Conservation (phyloP, 2,797 vertebrate species). For the Falco berigora region DNA sequence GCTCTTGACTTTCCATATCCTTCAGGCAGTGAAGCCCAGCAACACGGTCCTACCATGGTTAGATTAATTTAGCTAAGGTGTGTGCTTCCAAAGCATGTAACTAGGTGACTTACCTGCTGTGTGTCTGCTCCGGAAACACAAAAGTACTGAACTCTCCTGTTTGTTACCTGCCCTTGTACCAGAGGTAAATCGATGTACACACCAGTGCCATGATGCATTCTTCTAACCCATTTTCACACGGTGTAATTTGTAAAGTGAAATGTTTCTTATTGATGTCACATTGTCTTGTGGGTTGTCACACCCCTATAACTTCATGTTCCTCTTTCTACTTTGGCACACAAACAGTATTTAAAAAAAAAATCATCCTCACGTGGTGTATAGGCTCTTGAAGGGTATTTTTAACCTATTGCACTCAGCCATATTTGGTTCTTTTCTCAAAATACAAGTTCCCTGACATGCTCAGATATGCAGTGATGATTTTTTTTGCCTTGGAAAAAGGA, state of each 20-base stretch:
- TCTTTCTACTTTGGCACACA: not conserved
- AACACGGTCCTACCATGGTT: not conserved
- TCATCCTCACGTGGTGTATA: not conserved
- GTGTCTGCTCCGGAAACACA: not conserved
- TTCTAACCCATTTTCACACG: not conserved
- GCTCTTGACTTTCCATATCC: not conserved
- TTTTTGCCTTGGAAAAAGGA: not conserved
- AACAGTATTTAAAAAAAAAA: not conserved
- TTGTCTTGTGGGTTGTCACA: not conserved
- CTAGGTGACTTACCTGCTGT: not conserved
- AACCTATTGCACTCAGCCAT: conserved; percentile 10
- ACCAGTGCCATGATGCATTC: not conserved
- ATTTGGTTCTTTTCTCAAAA: conserved; percentile 44
- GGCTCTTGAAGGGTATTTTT: conserved; percentile 36
- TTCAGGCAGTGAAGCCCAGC: not conserved
- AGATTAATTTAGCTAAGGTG: not conserved
- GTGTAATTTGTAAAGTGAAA: not conserved
- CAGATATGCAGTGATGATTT: not conserved
- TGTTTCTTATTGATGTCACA: not conserved
- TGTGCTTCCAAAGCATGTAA: not conserved
- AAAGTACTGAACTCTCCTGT: not conserved
- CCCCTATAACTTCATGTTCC: not conserved
- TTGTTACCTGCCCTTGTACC: not conserved
- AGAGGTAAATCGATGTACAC: not conserved
- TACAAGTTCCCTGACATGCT: not conserved